These are phyloP conservation scores for Bellardia pandia DNA, from an alignment of 2,888 invertebrate species.

Conservation along the genomic window DNA sequence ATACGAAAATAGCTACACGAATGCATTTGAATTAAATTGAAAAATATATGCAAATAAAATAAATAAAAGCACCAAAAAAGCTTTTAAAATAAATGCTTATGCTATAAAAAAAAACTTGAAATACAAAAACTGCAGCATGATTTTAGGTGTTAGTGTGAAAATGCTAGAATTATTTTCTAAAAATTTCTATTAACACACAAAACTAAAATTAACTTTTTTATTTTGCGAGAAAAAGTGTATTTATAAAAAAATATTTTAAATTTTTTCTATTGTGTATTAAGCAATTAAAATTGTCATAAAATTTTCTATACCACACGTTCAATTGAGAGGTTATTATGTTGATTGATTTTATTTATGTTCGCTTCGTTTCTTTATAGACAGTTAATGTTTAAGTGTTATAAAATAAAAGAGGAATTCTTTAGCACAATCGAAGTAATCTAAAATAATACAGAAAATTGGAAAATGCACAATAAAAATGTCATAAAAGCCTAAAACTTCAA, in stretches of 20 bases:
- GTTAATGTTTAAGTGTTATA: constrained; percentile 32
- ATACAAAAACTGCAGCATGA: constrained; percentile 32
- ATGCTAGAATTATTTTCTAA: no score
- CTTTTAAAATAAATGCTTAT: constrained; percentile 64
- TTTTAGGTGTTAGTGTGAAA: constrained; percentile 36
- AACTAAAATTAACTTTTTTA: no score
- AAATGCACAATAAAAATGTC: constrained; percentile 59
- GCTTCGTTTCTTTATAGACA: constrained; percentile 54
- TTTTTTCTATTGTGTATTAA: constrained; percentile 26
- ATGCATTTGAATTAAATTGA: constrained; percentile 44
- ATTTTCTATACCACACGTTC: constrained; percentile 25
- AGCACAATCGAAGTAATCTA: constrained; percentile 40
- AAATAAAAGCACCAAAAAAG: constrained; percentile 40
- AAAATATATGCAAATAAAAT: constrained; percentile 38
- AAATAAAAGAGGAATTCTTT: constrained; percentile 21
- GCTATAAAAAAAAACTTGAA: constrained; percentile 2
- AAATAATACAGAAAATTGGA: constrained; percentile 63
- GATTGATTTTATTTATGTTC: constrained; percentile 64
- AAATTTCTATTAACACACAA: no score
- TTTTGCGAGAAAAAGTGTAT: neutral
- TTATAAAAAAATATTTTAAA: neutral
- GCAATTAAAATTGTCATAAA: constrained; percentile 61
- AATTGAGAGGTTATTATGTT: constrained; percentile 35
- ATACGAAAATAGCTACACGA: neutral
- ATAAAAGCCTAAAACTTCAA: constrained; percentile 51